phyloP scores from a whole-genome alignment of 2,113 vertebrate genomes.

The Jaculus jaculus region DNA sequence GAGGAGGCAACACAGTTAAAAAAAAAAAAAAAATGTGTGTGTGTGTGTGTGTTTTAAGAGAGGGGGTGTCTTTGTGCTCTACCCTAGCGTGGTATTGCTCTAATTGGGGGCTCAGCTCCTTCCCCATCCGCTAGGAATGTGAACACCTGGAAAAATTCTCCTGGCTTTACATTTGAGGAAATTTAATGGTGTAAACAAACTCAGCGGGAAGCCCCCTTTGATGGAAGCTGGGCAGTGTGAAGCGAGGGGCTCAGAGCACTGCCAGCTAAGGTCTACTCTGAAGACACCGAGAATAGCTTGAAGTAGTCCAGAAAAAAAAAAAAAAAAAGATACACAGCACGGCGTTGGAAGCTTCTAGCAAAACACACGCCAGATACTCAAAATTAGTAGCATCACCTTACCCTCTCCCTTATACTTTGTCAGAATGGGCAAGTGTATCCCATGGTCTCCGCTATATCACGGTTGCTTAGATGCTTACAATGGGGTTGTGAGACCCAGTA shows the following conservation, averaged over 20 bases:
- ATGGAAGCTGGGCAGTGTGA: constrained; percentile 27
- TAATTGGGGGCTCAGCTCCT: background rate
- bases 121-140: constrained; percentile 61
- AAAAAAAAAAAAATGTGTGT: background rate
- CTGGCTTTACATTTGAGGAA: constrained; percentile 65
- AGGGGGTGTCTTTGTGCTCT: constrained; percentile 41
- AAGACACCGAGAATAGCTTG: background rate
- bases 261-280: background rate
- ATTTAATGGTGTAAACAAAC: constrained; percentile 76
- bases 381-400: background rate
- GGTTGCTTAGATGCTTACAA: background rate
- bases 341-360: constrained; percentile 36
- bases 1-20: constrained; percentile 1
- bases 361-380: background rate
- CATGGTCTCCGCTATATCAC: background rate
- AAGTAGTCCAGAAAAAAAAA: background rate
- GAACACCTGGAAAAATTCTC: constrained; percentile 78
- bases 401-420: background rate
- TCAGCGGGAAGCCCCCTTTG: constrained; percentile 73
- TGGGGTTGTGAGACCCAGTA: background rate
- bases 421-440: background rate
- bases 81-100: constrained; percentile 42
- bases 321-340: background rate
- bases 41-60: too few relatives aligned
- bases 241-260: background rate